Evolutionary conservation across 1,140 invertebrate species (phyloP).

Genomic region (Drosophila erecta): DNA sequence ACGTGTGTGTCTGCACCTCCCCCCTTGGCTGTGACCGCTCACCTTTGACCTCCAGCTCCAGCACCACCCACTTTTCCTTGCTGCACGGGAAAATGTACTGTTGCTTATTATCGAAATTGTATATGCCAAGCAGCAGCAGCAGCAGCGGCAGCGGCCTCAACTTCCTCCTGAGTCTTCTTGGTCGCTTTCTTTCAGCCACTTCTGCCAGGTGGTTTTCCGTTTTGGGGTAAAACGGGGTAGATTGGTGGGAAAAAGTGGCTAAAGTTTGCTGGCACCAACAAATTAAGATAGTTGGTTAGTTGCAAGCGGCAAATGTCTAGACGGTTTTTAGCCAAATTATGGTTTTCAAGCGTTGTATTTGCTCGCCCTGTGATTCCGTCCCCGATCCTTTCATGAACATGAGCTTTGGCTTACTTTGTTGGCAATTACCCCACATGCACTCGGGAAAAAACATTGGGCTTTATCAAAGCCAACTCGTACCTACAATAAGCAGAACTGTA

Average conservation of each 20-base stretch:
- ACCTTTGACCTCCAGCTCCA: constrained; percentile 6
- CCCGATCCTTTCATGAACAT: constrained; percentile 28
- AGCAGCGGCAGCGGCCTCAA: constrained; percentile 45
- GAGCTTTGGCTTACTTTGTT: constrained; percentile 31
- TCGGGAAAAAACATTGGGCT: background rate
- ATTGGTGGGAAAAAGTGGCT: constrained; percentile 53
- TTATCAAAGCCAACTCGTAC: background rate
- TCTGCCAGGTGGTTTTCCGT: background rate
- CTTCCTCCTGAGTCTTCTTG: constrained; percentile 53
- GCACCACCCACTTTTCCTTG: background rate
- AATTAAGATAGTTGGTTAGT: constrained; percentile 78
- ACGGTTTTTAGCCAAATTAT: constrained; percentile 82
- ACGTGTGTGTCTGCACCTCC: constrained; percentile 24
- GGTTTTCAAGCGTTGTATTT: constrained; percentile 69
- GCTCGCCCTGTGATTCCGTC: background rate
- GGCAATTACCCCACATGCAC: constrained; percentile 22
- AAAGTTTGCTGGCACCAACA: constrained; percentile 79
- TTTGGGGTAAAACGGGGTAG: background rate
- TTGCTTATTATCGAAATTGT: constrained; percentile 82
- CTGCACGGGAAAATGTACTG: constrained; percentile 47
- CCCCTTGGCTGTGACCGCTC: constrained; percentile 1
- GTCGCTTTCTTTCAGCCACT: constrained; percentile 28
- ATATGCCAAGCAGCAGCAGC: constrained; percentile 66
- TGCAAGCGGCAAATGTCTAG: constrained; percentile 67
- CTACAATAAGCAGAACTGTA: too few relatives aligned